Percentiles rank a stretch among this genome's conserved stretches.
Conservation (phyloP, 2,888 invertebrate species). For the Orchestes rusci region DNA sequence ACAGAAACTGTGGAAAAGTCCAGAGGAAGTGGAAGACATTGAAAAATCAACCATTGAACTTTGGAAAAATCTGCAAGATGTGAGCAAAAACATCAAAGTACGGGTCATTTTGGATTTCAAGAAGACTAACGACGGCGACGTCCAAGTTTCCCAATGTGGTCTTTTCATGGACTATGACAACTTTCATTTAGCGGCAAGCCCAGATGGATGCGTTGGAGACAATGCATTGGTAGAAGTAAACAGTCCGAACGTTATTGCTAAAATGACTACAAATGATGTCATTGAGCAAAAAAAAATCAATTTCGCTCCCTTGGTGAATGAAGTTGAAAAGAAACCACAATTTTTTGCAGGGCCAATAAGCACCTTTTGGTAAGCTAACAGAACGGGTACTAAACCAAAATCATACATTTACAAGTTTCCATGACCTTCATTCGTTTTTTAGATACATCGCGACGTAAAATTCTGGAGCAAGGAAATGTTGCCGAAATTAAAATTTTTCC, state of each 20-base stretch:
- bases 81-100: background rate
- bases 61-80: slow-evolving; percentile 3
- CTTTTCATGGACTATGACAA: background rate
- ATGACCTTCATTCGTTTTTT: background rate
- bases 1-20: too few species aligned
- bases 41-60: background rate
- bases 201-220: background rate
- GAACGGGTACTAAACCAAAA: too few species aligned
- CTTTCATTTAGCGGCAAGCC: background rate
- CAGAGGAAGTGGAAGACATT: too few species aligned
- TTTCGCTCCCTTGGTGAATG: background rate
- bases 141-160: background rate
- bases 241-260: background rate
- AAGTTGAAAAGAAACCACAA: slow-evolving; percentile 2
- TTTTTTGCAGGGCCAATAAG: slow-evolving; percentile 5
- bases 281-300: background rate
- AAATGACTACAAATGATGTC: background rate
- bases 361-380: slow-evolving; percentile 2
- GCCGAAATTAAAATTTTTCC: background rate
- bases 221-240: slow-evolving; percentile 2
- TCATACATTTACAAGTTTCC: too few species aligned
- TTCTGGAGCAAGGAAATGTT: background rate
- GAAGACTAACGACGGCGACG: background rate
- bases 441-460: background rate
- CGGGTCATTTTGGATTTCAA: slow-evolving; percentile 2